These are phyloP conservation scores for Phorcus lineatus DNA, from an alignment of 2,888 invertebrate genomes.

Conservation along the genomic window DNA sequence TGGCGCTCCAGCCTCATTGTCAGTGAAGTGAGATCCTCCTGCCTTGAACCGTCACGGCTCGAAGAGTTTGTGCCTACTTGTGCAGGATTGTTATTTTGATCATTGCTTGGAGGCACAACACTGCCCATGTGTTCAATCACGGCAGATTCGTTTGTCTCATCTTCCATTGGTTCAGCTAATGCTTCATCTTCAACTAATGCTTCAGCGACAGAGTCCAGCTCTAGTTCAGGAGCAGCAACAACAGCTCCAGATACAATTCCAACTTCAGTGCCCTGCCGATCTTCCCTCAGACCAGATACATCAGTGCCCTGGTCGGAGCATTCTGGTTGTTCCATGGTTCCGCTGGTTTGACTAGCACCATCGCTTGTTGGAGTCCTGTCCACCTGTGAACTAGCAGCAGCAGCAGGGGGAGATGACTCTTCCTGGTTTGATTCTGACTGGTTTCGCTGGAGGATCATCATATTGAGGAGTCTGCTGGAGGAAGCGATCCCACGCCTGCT, in stretches of 20 bases:
- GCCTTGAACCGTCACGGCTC: neutral
- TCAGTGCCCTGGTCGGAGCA: constrained; percentile 44
- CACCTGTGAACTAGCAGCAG: constrained; percentile 11
- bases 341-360: constrained; percentile 43
- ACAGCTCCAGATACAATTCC: neutral
- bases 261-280: neutral
- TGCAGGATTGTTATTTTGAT: constrained; percentile 6
- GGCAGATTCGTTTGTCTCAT: neutral
- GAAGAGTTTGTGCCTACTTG: neutral
- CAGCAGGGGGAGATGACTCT: neutral
- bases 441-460: constrained; percentile 3
- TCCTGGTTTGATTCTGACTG: neutral
- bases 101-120: neutral
- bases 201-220: constrained; percentile 2
- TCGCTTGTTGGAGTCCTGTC: constrained; percentile 24
- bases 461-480: neutral
- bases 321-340: constrained; percentile 38
- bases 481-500: neutral
- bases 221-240: neutral
- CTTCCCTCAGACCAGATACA: constrained; percentile 31
- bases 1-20: constrained; percentile 37
- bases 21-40: constrained; percentile 3
- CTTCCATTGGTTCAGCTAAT: neutral
- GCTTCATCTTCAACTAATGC: neutral
- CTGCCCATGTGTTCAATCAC: neutral